Conservation (phyloP, 2,113 vertebrate species). For the Tychaedon coryphoeus region DNA sequence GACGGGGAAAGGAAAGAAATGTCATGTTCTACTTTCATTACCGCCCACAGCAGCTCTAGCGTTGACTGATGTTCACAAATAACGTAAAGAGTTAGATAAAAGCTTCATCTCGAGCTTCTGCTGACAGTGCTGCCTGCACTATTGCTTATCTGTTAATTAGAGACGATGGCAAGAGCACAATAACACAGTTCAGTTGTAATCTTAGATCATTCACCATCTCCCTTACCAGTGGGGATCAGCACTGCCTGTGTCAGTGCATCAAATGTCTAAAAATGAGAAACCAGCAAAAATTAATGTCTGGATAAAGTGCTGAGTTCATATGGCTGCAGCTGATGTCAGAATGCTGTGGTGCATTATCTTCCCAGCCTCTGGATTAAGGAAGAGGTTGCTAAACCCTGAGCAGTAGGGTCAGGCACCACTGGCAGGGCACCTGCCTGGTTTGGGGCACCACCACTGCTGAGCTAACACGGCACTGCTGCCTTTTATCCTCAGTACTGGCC, state of each 20-base stretch:
- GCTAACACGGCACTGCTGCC: background rate
- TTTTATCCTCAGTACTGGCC: background rate
- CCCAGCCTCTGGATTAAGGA: background rate
- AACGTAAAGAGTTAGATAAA: background rate
- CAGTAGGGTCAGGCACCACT: background rate
- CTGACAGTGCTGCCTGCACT: background rate
- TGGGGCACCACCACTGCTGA: background rate
- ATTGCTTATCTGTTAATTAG: background rate
- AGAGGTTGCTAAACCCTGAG: accelerated
- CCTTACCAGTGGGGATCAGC: background rate
- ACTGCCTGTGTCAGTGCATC: background rate
- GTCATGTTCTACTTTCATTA: slow-evolving; percentile 47
- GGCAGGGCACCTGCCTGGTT: background rate
- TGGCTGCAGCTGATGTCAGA: background rate
- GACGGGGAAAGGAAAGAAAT: slow-evolving; percentile 42
- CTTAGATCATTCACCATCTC: background rate
- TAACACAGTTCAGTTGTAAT: background rate
- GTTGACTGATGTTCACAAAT: background rate
- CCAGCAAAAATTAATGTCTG: background rate
- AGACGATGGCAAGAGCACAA: background rate
- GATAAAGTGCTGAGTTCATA: background rate
- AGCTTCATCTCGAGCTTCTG: background rate
- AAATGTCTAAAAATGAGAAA: background rate
- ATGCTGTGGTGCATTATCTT: background rate
- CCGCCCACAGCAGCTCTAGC: background rate